Evolutionary conservation across 2,113 vertebrate genomes (phyloP).

Genomic region (Oreochromis niloticus): DNA sequence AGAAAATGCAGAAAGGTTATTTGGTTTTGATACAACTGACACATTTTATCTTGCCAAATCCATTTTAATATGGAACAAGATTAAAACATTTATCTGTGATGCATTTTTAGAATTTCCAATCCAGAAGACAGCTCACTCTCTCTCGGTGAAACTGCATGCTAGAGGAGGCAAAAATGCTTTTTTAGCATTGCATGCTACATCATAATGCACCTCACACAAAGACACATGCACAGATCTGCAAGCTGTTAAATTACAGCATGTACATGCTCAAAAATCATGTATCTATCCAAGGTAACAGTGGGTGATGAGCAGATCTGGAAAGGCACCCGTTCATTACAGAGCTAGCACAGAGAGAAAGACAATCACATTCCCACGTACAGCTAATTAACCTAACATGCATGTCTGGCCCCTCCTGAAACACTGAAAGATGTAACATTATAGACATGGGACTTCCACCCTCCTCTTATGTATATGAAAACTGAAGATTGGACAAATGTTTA

Average conservation of each 20-base stretch:
- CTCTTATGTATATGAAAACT: not conserved
- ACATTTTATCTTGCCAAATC: not conserved
- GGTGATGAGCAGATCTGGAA: not conserved
- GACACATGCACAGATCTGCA: not conserved
- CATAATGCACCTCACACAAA: not conserved
- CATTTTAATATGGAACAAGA: not conserved
- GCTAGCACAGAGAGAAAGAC: not conserved
- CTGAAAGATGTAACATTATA: not conserved
- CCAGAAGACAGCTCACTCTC: not conserved
- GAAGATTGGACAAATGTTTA: not conserved
- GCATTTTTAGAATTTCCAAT: not conserved
- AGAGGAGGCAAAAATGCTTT: not conserved
- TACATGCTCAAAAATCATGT: not conserved
- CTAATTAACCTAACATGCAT: not conserved
- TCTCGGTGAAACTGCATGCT: not conserved
- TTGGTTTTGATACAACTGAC: not conserved
- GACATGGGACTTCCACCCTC: not conserved
- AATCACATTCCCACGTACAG: not conserved
- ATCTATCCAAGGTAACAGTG: not conserved
- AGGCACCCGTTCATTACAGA: not conserved
- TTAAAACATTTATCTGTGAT: not conserved
- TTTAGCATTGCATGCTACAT: not conserved
- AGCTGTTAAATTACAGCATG: not conserved
- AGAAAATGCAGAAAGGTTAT: not conserved
- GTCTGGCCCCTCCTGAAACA: not conserved